Base-by-base conservation (phyloP, 2,113 vertebrate genomes). In the Brachyistius frenatus region DNA sequence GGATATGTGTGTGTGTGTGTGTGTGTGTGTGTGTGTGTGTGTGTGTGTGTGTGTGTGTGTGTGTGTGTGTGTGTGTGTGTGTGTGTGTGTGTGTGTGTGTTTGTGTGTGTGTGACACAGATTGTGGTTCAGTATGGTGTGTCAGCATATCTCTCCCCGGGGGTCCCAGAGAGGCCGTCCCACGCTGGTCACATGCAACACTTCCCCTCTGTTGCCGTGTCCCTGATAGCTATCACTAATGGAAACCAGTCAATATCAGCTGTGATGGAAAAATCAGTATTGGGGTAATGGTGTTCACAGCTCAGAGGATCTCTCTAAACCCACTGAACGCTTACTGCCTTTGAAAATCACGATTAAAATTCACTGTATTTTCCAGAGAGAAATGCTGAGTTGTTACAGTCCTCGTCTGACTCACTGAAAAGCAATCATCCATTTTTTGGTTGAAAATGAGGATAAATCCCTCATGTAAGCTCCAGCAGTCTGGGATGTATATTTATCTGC, bases 191-290 rank as follows among this genome's bases (percentile, higher is more conserved):
- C 50, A 66, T 41, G 58, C 52, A 70, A 77, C 66, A 63, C 73
- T 35, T 82, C 66, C 73, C 44, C 47, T 68, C 39, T 54, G 73
- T 70, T 35, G 50, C 54, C 15, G 33, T 78, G 62, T 68, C 66
- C 81, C 83, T 76, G 49, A 60, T 78, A 84, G 75, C 86, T 77
- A 67, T 76, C 86, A 85, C 66, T 88, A 85, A 90, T 86, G 80
- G 72, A 83, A 83, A 85, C 68, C 76, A 87, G 79, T 93, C 88
- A 80, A 90, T 93, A 84, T 66, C 14, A 66, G 49, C 73, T 66
- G 68, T 86, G 83, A 88, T 91, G 87, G 88, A 93, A 92, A 94
- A 91, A 92, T 92, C 44, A 56, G 64, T 75, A 77, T 83, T 64
- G 69, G 75, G 77, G 63, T 66, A 71, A 85, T 77, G 79, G 66